phyloP scores from a whole-genome alignment of 2,888 invertebrate genomes.

The Campoplex capitator region DNA sequence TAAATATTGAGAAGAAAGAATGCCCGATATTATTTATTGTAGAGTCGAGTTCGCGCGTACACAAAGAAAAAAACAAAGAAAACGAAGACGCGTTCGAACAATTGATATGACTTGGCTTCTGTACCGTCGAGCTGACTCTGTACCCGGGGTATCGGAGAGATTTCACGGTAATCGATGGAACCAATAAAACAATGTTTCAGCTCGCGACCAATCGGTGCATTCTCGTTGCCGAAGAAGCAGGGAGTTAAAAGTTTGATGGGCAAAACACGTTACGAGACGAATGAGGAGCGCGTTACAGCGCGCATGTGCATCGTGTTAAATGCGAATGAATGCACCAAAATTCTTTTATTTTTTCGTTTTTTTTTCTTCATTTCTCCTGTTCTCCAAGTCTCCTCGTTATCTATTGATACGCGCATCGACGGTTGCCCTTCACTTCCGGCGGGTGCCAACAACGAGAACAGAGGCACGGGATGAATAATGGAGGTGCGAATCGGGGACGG shows the following conservation, averaged over 20 bases:
- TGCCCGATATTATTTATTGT: too few species aligned
- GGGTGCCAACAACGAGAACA: not conserved
- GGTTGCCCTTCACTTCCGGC: not conserved
- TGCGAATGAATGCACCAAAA: not conserved
- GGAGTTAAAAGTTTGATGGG: not conserved
- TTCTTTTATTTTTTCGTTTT: not conserved
- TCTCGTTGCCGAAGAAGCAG: not conserved
- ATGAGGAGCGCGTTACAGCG: not conserved
- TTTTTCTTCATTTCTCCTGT: not conserved
- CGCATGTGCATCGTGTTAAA: not conserved
- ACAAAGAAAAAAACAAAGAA: too few species aligned
- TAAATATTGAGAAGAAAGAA: too few species aligned
- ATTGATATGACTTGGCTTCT: too few species aligned
- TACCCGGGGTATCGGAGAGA: too few species aligned
- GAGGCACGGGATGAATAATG: not conserved
- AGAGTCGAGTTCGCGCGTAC: too few species aligned
- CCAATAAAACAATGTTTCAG: too few species aligned
- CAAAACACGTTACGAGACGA: not conserved
- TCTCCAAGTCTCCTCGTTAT: not conserved
- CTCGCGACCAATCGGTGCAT: not conserved
- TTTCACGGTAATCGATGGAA: too few species aligned
- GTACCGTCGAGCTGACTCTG: too few species aligned
- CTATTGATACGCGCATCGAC: not conserved
- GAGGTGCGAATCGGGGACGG: not conserved
- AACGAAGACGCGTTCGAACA: too few species aligned